Base-by-base conservation (phyloP, 2,888 invertebrate species). In the Cryptus armator region DNA sequence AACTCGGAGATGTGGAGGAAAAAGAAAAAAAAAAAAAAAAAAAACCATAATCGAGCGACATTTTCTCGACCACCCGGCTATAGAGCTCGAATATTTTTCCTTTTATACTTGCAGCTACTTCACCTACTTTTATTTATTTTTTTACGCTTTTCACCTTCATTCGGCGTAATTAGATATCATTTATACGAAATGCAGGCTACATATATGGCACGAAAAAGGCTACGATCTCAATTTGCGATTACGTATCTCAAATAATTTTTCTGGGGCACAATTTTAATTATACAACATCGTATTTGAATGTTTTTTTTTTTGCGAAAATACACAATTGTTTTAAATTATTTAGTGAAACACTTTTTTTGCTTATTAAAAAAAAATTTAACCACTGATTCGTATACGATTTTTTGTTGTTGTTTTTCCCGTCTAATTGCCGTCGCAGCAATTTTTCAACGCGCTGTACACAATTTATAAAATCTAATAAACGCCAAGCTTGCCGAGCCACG, bases 391-490 rank as follows among this genome's bases (percentile, higher is more conserved):
- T 9, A 7, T 37, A 37, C 24, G 24, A 37, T 7, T 5, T 9
- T 37, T 37, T 51, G 14, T 51, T 51, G 14, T 16, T 9, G 9
- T 3, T 56, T 56, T 56, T 19, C 24, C 24, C 48, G 10, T 48
- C 48, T 48, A n/a, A 48, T 14, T 48, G 48, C 48, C 48, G 3
- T 12, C n/a, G 12, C 48, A 48, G n/a, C n/a, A 12, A 48, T 59
- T 59, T 29, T 56, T 14, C 29, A 14, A 59, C 10, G 24, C 19
- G 59, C 29, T 12, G 48, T 59, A 59, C 59, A 59, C 24, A 59
- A 59, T 59, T 59, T 29, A 59, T 59, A 59, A 59, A 59, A 59
- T 59, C 59, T 59, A 59, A 59, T 59, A 59, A 59, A 59, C 59
- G 56, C 24, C 24, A 19, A 19, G 59, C 59, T 59, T 29, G 59